phyloP scores from a whole-genome alignment of 1,140 invertebrate species.

The Megalonaias nervosa region DNA sequence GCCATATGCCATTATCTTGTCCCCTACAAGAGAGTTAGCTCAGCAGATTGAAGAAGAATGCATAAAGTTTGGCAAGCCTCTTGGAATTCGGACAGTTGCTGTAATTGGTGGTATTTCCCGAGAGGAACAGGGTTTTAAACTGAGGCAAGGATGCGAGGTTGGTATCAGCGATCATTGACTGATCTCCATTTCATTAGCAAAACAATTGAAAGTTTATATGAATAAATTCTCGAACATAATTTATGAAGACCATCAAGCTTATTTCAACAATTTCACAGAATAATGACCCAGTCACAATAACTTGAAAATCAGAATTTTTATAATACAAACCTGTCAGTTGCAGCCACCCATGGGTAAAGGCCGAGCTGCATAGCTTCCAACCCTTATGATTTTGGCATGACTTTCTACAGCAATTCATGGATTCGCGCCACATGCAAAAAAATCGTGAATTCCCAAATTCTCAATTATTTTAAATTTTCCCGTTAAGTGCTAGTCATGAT shows the following conservation, averaged over 20 bases:
- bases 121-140: constrained; percentile 98
- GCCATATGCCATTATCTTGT: constrained; percentile 99
- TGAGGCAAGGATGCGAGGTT: constrained; percentile 96
- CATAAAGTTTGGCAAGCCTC: constrained; percentile 94
- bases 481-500: too few relatives aligned
- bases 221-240: neutral
- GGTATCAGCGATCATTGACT: constrained; percentile 15
- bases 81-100: constrained; percentile 97
- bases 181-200: neutral
- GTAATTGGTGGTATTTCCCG: constrained; percentile 98
- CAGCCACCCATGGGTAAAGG: neutral
- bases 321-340: neutral
- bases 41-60: constrained; percentile 99
- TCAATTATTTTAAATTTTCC: too few relatives aligned
- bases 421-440: too few relatives aligned
- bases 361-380: neutral
- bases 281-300: neutral
- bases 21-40: constrained; percentile 98
- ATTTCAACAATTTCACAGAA: neutral
- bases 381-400: too few relatives aligned
- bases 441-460: too few relatives aligned
- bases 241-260: neutral
- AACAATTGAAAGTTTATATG: neutral
- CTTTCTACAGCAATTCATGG: too few relatives aligned
- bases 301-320: neutral